Conservation (phyloP, 2,797 vertebrate genomes). For the Silurus lanzhouensis region DNA sequence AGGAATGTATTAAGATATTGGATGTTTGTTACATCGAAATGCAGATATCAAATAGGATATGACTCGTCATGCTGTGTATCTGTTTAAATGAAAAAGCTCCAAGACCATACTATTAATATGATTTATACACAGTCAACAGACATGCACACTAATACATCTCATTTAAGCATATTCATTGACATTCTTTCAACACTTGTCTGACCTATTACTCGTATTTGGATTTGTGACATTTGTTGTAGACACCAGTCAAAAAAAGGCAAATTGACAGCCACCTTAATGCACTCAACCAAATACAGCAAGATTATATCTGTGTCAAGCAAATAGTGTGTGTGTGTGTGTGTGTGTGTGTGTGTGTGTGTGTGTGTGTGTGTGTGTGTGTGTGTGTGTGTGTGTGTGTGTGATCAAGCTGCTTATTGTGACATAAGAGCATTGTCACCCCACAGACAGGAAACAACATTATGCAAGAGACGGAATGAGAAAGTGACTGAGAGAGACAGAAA, state of each 20-base stretch:
- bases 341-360: constrained; percentile 19
- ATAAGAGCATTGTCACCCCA: constrained; percentile 28
- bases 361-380: constrained; percentile 11
- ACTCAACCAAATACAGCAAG: background rate
- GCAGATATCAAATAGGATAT: background rate
- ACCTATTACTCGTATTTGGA: background rate
- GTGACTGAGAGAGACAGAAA: constrained; percentile 4
- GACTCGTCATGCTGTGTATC: background rate
- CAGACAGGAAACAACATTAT: constrained; percentile 33
- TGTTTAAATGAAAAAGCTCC: background rate
- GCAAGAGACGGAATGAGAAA: constrained; percentile 8
- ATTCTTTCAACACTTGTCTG: too few relatives aligned
- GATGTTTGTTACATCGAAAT: background rate
- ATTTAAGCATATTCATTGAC: background rate
- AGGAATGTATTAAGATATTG: constrained; percentile 11
- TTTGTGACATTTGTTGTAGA: constrained; percentile 5
- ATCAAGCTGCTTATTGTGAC: constrained; percentile 30
- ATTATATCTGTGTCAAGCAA: constrained; percentile 5
- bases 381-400: background rate
- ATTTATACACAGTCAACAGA: background rate
- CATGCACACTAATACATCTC: background rate
- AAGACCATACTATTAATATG: background rate
- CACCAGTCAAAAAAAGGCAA: background rate
- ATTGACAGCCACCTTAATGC: background rate
- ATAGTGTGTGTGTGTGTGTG: constrained; percentile 20